Evolutionary conservation across 2,888 invertebrate genomes (phyloP).

Genomic region (Ophioninae sp.): DNA sequence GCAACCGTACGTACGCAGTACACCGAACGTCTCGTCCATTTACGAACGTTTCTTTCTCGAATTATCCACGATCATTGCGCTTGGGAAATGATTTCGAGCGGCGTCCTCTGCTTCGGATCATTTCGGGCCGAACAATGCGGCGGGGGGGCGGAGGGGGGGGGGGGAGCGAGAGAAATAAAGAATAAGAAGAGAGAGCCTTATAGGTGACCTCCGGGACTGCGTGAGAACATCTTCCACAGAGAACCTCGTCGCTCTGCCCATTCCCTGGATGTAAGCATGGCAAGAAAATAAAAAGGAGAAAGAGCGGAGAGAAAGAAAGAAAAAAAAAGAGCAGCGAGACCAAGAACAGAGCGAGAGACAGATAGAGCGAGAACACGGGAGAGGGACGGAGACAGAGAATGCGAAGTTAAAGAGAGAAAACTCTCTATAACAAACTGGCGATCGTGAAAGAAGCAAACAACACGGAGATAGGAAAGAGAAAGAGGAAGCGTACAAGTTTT

Average conservation of each 20-base stretch:
- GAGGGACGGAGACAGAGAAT: constrained; percentile 3
- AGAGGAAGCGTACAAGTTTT: constrained; percentile 52
- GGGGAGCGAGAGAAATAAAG: constrained; percentile 24
- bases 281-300: constrained; percentile 26
- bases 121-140: constrained; percentile 49
- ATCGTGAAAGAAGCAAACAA: constrained; percentile 50
- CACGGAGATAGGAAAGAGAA: constrained; percentile 49
- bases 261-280: constrained; percentile 47
- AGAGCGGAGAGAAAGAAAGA: constrained; percentile 8
- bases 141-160: constrained; percentile 27
- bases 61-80: constrained; percentile 19
- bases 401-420: constrained; percentile 27
- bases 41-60: neutral
- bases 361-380: constrained; percentile 13
- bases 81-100: constrained; percentile 53
- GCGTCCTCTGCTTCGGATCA: constrained; percentile 31
- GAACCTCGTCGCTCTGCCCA: constrained; percentile 51
- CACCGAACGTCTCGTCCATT: neutral
- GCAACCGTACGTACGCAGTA: neutral
- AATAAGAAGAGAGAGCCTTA: constrained; percentile 40
- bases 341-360: constrained; percentile 18
- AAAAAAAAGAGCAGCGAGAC: constrained; percentile 17
- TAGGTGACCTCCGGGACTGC: constrained; percentile 57
- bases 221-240: constrained; percentile 54
- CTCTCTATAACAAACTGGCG: constrained; percentile 44